Percentiles rank a stretch among this genome's conserved stretches.
These are phyloP conservation scores for Synergus japonicus DNA, from an alignment of 2,888 invertebrate species.

Conservation along the genomic window DNA sequence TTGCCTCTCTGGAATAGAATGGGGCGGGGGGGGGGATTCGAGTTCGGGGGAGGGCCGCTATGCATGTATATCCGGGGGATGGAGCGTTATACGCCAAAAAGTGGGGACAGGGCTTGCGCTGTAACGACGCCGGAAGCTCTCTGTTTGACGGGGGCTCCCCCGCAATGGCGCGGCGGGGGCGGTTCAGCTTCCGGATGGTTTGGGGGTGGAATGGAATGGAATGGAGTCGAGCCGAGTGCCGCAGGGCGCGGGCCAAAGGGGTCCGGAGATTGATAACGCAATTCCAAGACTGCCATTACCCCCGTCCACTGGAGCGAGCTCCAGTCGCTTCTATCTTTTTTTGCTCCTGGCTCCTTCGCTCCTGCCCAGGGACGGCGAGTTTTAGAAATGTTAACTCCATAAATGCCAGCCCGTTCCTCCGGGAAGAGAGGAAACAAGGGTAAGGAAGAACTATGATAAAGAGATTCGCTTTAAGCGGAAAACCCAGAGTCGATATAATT, in stretches of 20 bases:
- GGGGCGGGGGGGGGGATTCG: slow-evolving; percentile 27
- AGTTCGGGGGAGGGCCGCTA: slow-evolving; percentile 43
- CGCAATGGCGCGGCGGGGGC: slow-evolving; percentile 56
- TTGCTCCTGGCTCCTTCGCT: slow-evolving; percentile 65
- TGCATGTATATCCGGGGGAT: slow-evolving; percentile 67
- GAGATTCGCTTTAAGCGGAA: slow-evolving; percentile 57
- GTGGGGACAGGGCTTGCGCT: slow-evolving; percentile 53
- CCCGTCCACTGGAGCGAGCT: slow-evolving; percentile 71
- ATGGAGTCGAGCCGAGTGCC: slow-evolving; percentile 70
- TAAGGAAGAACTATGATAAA: slow-evolving; percentile 55
- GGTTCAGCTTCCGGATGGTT: slow-evolving; percentile 56
- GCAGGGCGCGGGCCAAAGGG: slow-evolving; percentile 67
- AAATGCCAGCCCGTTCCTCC: slow-evolving; percentile 74
- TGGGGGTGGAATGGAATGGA: slow-evolving; percentile 78
- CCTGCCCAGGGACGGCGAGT: slow-evolving; percentile 75
- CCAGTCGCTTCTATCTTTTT: slow-evolving; percentile 74
- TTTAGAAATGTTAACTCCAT: slow-evolving; percentile 77
- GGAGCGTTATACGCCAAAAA: slow-evolving; percentile 59
- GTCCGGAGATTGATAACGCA: slow-evolving; percentile 77
- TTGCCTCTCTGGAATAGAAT: slow-evolving; percentile 56
- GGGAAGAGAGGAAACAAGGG: slow-evolving; percentile 51
- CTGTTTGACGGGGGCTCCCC: slow-evolving; percentile 69
- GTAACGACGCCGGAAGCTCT: slow-evolving; percentile 64
- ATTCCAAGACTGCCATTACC: slow-evolving; percentile 78
- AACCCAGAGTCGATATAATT: slow-evolving; percentile 48